Conservation (phyloP, 1,140 invertebrate genomes). For the Hyphantria cunea region DNA sequence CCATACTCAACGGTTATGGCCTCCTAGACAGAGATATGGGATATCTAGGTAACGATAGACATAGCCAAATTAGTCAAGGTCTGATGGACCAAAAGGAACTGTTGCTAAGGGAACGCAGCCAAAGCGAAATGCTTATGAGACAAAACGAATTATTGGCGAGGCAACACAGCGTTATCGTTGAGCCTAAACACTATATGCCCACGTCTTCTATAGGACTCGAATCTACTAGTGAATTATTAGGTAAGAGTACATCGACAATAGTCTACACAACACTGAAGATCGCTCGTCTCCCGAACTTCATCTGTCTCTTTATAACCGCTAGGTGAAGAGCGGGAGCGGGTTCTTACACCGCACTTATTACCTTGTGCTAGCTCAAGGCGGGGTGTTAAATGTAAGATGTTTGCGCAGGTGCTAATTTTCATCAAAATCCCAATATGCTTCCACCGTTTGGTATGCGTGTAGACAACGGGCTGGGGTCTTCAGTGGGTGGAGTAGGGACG, state of each 20-base stretch:
- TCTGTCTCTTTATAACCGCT: neutral
- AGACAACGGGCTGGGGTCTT: conserved; percentile 60
- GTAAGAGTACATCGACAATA: conserved; percentile 39
- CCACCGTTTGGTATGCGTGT: conserved; percentile 79
- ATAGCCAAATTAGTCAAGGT: conserved; percentile 69
- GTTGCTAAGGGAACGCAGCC: conserved; percentile 58
- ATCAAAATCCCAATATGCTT: conserved; percentile 73
- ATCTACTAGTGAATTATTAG: conserved; percentile 77
- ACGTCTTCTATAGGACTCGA: conserved; percentile 69
- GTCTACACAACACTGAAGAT: neutral
- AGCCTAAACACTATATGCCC: conserved; percentile 69
- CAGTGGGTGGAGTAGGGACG: conserved; percentile 34
- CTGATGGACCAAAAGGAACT: conserved; percentile 68
- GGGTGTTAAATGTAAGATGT: conserved; percentile 8
- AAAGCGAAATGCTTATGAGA: conserved; percentile 64
- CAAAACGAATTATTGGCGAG: conserved; percentile 66
- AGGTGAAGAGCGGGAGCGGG: neutral
- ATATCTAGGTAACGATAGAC: conserved; percentile 70
- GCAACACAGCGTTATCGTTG: conserved; percentile 58
- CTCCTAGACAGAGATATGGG: conserved; percentile 62
- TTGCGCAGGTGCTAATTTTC: conserved; percentile 74
- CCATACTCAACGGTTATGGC: conserved; percentile 62
- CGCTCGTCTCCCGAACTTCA: too few species aligned
- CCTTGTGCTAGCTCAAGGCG: neutral
- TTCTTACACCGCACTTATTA: neutral